These are phyloP conservation scores for Neodiprion fabricii DNA, from an alignment of 1,140 invertebrate genomes.

Conservation along the genomic window DNA sequence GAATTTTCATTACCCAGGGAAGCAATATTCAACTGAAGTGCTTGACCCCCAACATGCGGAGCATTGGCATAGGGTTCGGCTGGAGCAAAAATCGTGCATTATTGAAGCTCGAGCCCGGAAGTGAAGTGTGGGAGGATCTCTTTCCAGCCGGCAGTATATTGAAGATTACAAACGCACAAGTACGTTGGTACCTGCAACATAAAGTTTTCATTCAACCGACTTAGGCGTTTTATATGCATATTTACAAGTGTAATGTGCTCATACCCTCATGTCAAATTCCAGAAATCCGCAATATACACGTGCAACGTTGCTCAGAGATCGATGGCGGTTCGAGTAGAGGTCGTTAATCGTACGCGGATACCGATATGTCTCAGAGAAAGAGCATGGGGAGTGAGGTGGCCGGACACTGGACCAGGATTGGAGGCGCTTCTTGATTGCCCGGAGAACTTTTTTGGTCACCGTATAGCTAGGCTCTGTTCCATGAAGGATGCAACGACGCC, in stretches of 20 bases:
- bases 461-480: slow-evolving; percentile 63
- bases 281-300: slow-evolving; percentile 71
- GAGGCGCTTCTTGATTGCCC: slow-evolving; percentile 69
- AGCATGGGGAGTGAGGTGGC: slow-evolving; percentile 65
- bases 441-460: slow-evolving; percentile 56
- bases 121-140: slow-evolving; percentile 80
- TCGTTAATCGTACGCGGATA: slow-evolving; percentile 65
- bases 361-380: slow-evolving; percentile 63
- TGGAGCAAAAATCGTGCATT: slow-evolving; percentile 79
- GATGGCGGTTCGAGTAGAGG: slow-evolving; percentile 67
- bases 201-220: neutral
- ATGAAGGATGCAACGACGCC: slow-evolving; percentile 67
- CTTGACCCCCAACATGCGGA: slow-evolving; percentile 53
- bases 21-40: slow-evolving; percentile 53
- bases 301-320: slow-evolving; percentile 67
- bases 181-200: slow-evolving; percentile 43
- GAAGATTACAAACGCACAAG: slow-evolving; percentile 77
- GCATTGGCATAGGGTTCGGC: slow-evolving; percentile 71
- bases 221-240: neutral
- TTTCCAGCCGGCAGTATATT: slow-evolving; percentile 80
- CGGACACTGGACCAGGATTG: slow-evolving; percentile 68
- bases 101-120: slow-evolving; percentile 71
- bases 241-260: neutral
- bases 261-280: slow-evolving; percentile 26
- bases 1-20: slow-evolving; percentile 38